phyloP scores from a whole-genome alignment of 2,113 vertebrate genomes.

The Lasiurus cinereus region DNA sequence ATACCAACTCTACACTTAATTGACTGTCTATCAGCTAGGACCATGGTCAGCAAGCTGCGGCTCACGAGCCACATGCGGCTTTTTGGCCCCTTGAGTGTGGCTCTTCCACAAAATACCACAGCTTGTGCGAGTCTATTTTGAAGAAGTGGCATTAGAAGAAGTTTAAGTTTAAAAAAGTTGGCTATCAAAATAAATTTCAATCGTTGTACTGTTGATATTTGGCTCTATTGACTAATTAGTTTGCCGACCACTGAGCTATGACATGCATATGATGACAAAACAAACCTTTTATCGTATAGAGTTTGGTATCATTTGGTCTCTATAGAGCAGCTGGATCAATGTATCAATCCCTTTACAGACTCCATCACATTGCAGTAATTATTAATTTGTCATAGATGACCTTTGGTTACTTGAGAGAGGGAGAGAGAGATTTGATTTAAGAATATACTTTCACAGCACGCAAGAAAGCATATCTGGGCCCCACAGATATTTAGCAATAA shows the following conservation, averaged over 20 bases:
- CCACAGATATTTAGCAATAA: neutral
- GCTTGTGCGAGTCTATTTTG: too few relatives aligned
- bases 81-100: too few relatives aligned
- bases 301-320: neutral
- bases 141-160: too few relatives aligned
- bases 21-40: neutral
- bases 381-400: neutral
- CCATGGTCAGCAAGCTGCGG: too few relatives aligned
- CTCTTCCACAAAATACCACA: too few relatives aligned
- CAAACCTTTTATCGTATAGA: neutral
- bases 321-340: neutral
- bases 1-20: neutral
- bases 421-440: neutral
- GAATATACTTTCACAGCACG: neutral
- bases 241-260: neutral
- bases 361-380: neutral
- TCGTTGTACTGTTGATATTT: too few relatives aligned
- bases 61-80: too few relatives aligned
- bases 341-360: neutral
- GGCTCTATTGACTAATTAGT: too few relatives aligned
- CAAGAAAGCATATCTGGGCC: neutral
- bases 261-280: neutral
- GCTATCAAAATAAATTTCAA: too few relatives aligned
- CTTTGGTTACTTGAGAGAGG: neutral
- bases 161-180: too few relatives aligned